Evolutionary conservation across 2,113 vertebrate species (phyloP).

Genomic region (Erpornis zantholeuca): DNA sequence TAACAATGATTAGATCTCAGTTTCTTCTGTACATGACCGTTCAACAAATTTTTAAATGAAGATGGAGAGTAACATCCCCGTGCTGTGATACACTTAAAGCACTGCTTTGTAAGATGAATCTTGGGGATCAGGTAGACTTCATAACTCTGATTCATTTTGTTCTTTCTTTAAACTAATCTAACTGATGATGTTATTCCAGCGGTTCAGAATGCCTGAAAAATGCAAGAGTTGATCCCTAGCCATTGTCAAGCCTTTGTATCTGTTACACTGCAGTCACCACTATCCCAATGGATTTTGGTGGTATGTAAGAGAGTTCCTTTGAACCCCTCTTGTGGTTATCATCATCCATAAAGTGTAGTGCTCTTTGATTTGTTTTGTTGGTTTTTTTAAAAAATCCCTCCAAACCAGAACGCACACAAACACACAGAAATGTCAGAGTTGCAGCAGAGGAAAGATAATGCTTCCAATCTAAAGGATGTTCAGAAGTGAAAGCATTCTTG

Average conservation of each 20-base stretch:
- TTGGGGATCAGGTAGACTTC: background rate
- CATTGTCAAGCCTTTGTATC: background rate
- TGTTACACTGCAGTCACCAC: background rate
- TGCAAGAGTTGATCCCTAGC: background rate
- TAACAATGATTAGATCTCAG: background rate
- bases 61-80: background rate
- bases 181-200: background rate
- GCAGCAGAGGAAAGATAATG: background rate
- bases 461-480: slow-evolving; percentile 17
- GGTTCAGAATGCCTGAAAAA: background rate
- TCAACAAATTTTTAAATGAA: background rate
- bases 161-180: background rate
- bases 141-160: background rate
- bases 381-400: background rate
- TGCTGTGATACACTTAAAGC: background rate
- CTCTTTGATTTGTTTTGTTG: background rate
- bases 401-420: background rate
- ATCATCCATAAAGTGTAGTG: background rate
- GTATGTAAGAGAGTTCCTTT: background rate
- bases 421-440: background rate
- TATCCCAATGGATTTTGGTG: background rate
- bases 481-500: slow-evolving; percentile 46
- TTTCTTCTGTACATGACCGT: background rate
- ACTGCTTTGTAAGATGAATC: background rate
- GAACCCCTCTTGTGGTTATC: background rate